phyloP scores from a whole-genome alignment of 1,140 invertebrate species.

The Sycophila sp. region DNA sequence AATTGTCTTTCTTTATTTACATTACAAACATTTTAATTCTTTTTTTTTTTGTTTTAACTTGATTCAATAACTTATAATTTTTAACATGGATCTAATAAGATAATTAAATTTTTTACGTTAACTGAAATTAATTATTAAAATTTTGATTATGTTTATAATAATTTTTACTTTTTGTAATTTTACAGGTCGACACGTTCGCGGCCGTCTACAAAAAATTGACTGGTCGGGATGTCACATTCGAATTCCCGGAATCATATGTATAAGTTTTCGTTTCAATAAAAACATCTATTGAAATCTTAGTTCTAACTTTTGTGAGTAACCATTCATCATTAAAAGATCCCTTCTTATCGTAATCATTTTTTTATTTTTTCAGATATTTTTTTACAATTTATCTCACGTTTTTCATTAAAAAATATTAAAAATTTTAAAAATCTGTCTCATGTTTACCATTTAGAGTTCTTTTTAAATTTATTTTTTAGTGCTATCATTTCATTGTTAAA shows the following conservation, averaged over 20 bases:
- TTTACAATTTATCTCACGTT: not conserved
- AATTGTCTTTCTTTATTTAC: slow-evolving; percentile 38
- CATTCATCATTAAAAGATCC: not conserved
- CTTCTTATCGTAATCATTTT: not conserved
- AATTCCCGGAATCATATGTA: slow-evolving; percentile 98
- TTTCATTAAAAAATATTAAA: not conserved
- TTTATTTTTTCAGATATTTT: not conserved
- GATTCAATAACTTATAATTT: not conserved
- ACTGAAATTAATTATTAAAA: slow-evolving; percentile 19
- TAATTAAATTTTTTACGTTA: slow-evolving; percentile 11
- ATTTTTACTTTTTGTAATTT: slow-evolving; percentile 35
- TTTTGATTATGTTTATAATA: slow-evolving; percentile 19
- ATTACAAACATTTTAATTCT: not conserved
- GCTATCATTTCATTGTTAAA: too few species aligned
- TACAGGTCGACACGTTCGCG: slow-evolving; percentile 97
- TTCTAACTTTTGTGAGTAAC: not conserved
- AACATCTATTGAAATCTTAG: slow-evolving; percentile 26
- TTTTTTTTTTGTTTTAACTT: not conserved
- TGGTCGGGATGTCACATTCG: slow-evolving; percentile 97
- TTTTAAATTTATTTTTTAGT: too few species aligned
- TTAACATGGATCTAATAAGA: not conserved
- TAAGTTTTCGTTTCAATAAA: slow-evolving; percentile 74
- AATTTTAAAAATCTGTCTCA: too few species aligned
- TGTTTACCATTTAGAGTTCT: too few species aligned
- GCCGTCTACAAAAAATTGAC: slow-evolving; percentile 99